phyloP scores from a whole-genome alignment of 1,140 invertebrate species.

The Rhagoletis zephyria region DNA sequence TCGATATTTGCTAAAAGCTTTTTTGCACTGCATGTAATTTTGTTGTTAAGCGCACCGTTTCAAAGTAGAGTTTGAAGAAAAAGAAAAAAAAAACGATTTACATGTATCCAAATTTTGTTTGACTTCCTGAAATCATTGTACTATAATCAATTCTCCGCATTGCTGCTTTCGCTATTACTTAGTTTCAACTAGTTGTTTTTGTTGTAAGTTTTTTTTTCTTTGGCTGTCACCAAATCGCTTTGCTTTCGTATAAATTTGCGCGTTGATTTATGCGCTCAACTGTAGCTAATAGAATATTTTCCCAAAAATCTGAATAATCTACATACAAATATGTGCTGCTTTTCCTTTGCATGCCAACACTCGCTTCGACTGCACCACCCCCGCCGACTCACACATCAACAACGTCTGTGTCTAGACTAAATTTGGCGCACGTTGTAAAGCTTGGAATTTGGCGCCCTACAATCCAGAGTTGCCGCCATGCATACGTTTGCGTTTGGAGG shows the following conservation, averaged over 20 bases:
- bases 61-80: not conserved
- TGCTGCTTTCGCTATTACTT: not conserved
- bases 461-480: conserved; percentile 76
- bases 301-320: not conserved
- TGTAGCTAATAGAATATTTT: not conserved
- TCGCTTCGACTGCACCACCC: too few relatives aligned
- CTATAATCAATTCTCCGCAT: not conserved
- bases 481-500: conserved; percentile 78
- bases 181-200: not conserved
- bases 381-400: not conserved
- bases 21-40: conserved; percentile 33
- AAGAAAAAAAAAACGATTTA: not conserved
- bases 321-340: conserved; percentile 13
- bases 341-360: not conserved
- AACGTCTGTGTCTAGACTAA: conserved; percentile 76
- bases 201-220: conserved; percentile 23
- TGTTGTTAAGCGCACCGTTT: not conserved
- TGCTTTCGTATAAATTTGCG: not conserved
- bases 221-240: conserved; percentile 6
- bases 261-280: not conserved
- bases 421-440: conserved; percentile 81
- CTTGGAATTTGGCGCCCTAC: conserved; percentile 79
- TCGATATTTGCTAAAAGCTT: conserved; percentile 25
- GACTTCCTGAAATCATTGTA: too few relatives aligned
- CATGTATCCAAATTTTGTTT: too few relatives aligned